A percentile compares a stretch with the other conserved stretches of the same genome.
These are phyloP conservation scores for Xylocampa areola DNA, from an alignment of 2,888 invertebrate genomes.

Conservation along the genomic window DNA sequence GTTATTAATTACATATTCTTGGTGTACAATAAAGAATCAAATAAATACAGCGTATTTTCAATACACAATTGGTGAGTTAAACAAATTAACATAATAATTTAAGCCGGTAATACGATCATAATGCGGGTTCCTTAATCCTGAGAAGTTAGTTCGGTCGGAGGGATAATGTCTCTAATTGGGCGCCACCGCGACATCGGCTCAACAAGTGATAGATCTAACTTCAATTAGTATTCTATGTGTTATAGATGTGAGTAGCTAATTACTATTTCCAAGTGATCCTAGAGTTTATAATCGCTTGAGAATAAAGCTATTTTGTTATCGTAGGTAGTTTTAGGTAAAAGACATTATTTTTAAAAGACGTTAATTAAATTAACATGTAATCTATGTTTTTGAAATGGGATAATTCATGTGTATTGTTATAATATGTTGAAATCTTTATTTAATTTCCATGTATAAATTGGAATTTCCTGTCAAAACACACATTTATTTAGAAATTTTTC, in stretches of 20 bases:
- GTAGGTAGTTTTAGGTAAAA: no score
- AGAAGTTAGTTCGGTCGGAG: conserved; percentile 5
- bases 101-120: neutral
- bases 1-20: no score
- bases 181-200: conserved; percentile 11
- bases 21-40: no score
- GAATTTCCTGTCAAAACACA: no score
- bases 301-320: conserved; percentile 2
- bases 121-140: neutral
- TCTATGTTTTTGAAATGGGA: no score
- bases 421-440: no score
- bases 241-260: conserved; percentile 20
- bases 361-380: no score
- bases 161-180: conserved; percentile 9
- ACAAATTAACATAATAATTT: conserved; percentile 1
- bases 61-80: neutral
- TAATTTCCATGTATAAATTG: no score
- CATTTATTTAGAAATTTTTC: no score
- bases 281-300: conserved; percentile 23
- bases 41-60: neutral
- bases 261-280: conserved; percentile 12
- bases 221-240: conserved; percentile 39
- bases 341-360: no score
- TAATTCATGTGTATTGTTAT: no score
- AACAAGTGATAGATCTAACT: conserved; percentile 45